Base-by-base conservation (phyloP, 2,888 invertebrate species). In the Ephialtes manifestator region DNA sequence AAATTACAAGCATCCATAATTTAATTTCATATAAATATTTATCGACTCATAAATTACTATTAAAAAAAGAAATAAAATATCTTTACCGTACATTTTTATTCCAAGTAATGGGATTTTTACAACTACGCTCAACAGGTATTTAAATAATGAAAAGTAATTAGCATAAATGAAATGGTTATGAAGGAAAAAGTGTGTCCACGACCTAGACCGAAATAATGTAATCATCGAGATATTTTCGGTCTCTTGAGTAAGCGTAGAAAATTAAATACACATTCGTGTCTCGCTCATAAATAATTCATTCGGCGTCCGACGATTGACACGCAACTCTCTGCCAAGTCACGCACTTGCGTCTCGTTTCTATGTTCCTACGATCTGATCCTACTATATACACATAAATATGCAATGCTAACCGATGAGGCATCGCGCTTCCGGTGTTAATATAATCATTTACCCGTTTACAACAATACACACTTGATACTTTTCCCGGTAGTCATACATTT, bases 151-250 rank as follows among this genome's bases (percentile, higher is more conserved):
- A 84, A 60, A 68, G 31, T 67, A 81, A 60, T 72, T 77, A 58
- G 53, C 43, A 81, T 72, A 77, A 53, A 53, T 20, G 2, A 24
- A 20, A 20, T 53, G 8, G 4, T 10, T 7, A 10, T 5, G 10
- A 18, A 10, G 11, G 10, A 7, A 20, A 55, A 53, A 11, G 11
- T 5, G 28, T 13, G 28, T 58, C 68, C 80, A 72, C 84, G 84
- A 81, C 84, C 84, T 77, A 84, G 81, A 81, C 74, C 68, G 84
- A 84, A 84, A 84, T 84, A 84, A 78, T 81, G 60, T 68, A 68
- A 81, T 72, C 28, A 43, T 46, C 46, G 46, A 39, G 24, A 75
- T 18, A 39, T 15, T 18, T 55, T 35, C 65, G 48, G 24, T 71
- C 65, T 63, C 24, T n/a, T 48, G 24, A 7, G 77, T 55, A 39